Evolutionary conservation across 2,113 vertebrate genomes (phyloP).

Genomic region (Corythornis cristatus): DNA sequence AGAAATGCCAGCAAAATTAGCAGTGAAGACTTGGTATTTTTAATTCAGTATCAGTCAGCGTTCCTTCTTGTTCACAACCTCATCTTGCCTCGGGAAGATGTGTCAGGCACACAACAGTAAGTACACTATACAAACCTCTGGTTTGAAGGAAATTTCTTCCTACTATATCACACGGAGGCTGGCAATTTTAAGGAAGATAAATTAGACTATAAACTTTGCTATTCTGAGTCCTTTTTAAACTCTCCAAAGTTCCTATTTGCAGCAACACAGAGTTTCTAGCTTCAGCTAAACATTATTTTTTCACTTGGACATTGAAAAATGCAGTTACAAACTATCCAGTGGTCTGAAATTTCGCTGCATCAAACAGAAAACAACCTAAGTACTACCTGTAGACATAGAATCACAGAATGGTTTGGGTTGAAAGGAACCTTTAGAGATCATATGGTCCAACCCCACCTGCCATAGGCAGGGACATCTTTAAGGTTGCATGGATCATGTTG

Average conservation of each 20-base stretch:
- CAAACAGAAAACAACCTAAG: background rate
- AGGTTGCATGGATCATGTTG: background rate
- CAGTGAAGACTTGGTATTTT: background rate
- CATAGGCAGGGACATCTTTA: background rate
- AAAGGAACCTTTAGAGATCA: background rate
- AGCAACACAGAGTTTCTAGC: background rate
- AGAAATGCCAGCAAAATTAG: constrained; percentile 14
- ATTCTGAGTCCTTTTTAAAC: background rate
- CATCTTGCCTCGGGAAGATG: background rate
- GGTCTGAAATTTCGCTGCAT: background rate
- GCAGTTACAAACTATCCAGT: background rate
- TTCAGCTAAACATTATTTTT: background rate
- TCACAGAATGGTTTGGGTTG: background rate
- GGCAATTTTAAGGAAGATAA: background rate
- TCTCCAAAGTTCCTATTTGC: background rate
- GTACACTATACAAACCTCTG: background rate
- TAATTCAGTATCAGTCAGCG: background rate
- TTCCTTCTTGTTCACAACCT: background rate
- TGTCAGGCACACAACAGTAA: background rate
- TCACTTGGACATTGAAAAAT: background rate
- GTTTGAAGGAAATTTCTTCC: background rate
- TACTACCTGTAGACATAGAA: background rate
- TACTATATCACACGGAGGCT: background rate
- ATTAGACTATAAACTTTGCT: background rate
- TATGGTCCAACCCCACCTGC: background rate